Evolutionary conservation across 2,113 vertebrate genomes (phyloP).

Genomic region (Elachura formosa): DNA sequence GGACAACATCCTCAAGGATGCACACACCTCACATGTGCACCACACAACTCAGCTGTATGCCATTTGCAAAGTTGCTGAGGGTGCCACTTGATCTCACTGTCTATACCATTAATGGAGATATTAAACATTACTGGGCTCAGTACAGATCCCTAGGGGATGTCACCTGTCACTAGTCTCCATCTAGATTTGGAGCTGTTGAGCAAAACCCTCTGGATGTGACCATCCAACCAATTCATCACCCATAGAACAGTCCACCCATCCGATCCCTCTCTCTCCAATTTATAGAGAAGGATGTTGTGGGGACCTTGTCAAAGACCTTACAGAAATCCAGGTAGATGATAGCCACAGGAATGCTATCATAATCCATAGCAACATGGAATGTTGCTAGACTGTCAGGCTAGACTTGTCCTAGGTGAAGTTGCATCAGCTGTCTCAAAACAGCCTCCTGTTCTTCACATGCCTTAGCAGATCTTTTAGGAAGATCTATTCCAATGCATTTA

Average conservation of each 20-base stretch:
- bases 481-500: not conserved
- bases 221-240: not conserved
- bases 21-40: not conserved
- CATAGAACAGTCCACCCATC: not conserved
- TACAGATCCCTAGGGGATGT: accelerated
- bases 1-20: not conserved
- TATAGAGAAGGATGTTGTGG: not conserved
- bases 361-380: no score
- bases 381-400: no score
- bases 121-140: not conserved
- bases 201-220: not conserved
- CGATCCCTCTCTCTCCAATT: not conserved
- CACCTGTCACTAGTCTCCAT: not conserved
- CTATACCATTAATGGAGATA: not conserved
- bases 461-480: not conserved
- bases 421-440: not conserved
- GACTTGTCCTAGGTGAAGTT: not conserved
- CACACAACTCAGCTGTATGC: not conserved
- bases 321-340: not conserved
- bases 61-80: not conserved
- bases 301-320: not conserved
- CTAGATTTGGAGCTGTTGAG: not conserved
- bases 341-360: no score
- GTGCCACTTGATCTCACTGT: not conserved
- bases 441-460: accelerated